phyloP scores from a whole-genome alignment of 2,888 invertebrate genomes.

The Malthinus seriepunctatus region DNA sequence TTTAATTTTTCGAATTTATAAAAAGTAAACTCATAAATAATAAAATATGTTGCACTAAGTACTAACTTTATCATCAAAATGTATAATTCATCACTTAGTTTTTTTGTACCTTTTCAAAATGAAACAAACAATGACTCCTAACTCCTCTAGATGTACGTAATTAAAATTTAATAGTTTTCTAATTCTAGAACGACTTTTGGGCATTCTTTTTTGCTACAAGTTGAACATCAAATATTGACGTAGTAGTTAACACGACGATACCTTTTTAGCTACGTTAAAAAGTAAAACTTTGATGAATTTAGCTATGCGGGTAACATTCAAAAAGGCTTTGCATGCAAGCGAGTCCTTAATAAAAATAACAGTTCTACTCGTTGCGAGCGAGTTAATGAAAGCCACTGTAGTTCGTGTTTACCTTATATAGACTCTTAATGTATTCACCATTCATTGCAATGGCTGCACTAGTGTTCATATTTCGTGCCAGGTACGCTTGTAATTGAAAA shows the following conservation, averaged over 20 bases:
- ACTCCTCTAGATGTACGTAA: no score
- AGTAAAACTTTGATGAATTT: slow-evolving; percentile 14
- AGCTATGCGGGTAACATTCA: slow-evolving; percentile 11
- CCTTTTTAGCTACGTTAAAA: slow-evolving; percentile 11
- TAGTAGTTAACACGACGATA: slow-evolving; percentile 15
- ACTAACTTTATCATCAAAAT: no score
- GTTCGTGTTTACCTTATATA: slow-evolving; percentile 40
- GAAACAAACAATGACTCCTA: no score
- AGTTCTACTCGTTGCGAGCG: slow-evolving; percentile 26
- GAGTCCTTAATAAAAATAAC: slow-evolving; percentile 27
- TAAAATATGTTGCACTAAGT: no score
- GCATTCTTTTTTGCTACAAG: no score
- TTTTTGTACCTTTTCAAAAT: no score
- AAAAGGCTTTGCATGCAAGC: slow-evolving; percentile 23
- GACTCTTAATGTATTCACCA: slow-evolving; percentile 30
- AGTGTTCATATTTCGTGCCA: slow-evolving; percentile 29
- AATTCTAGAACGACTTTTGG: no score
- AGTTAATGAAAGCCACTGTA: slow-evolving; percentile 35
- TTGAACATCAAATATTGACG: no score
- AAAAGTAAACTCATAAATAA: no score
- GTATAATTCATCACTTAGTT: no score
- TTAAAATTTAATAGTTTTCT: no score
- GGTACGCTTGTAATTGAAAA: slow-evolving; percentile 36
- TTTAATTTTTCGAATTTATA: no score
- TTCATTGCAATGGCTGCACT: slow-evolving; percentile 29